Evolutionary conservation across 2,888 invertebrate genomes (phyloP).

Genomic region (Drosophila helvetica): DNA sequence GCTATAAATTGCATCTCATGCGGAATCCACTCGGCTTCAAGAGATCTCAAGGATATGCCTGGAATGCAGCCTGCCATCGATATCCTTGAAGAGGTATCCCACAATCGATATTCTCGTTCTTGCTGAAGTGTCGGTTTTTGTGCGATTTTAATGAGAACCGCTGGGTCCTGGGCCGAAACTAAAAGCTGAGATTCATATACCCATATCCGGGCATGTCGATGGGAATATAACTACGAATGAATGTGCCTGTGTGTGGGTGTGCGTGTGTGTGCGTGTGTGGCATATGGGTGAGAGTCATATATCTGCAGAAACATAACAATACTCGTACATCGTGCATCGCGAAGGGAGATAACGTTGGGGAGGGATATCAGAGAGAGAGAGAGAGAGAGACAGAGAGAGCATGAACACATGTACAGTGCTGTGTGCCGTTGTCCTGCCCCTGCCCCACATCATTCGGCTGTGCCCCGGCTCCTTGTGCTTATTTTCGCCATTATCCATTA

Average conservation of each 20-base stretch:
- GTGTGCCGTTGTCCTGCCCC: slow-evolving; percentile 6
- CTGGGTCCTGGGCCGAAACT: slow-evolving; percentile 53
- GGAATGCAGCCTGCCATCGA: no score
- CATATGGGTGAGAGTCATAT: slow-evolving; percentile 51
- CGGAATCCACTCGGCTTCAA: no score
- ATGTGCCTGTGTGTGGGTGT: not conserved
- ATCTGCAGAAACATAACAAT: slow-evolving; percentile 66
- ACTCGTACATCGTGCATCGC: slow-evolving; percentile 30
- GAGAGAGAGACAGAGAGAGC: slow-evolving; percentile 8
- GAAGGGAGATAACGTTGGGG: slow-evolving; percentile 1
- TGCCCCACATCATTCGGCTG: slow-evolving; percentile 19
- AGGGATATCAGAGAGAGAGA: not conserved
- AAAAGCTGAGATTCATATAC: slow-evolving; percentile 63
- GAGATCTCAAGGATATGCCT: no score
- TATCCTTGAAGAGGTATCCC: not conserved
- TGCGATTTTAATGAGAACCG: slow-evolving; percentile 39
- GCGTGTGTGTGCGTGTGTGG: slow-evolving; percentile 11
- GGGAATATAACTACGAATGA: slow-evolving; percentile 18
- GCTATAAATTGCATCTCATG: no score
- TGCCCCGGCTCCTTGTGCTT: slow-evolving; percentile 45
- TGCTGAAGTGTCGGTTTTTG: slow-evolving; percentile 2
- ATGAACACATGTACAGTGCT: slow-evolving; percentile 6
- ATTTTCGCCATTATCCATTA: slow-evolving; percentile 77
- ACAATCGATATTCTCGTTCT: not conserved
- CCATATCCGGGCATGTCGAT: slow-evolving; percentile 19